Percentiles rank a stretch among this genome's conserved stretches.
Evolutionary conservation across 1,140 invertebrate species (phyloP).

Genomic region (Leptinotarsa texana): DNA sequence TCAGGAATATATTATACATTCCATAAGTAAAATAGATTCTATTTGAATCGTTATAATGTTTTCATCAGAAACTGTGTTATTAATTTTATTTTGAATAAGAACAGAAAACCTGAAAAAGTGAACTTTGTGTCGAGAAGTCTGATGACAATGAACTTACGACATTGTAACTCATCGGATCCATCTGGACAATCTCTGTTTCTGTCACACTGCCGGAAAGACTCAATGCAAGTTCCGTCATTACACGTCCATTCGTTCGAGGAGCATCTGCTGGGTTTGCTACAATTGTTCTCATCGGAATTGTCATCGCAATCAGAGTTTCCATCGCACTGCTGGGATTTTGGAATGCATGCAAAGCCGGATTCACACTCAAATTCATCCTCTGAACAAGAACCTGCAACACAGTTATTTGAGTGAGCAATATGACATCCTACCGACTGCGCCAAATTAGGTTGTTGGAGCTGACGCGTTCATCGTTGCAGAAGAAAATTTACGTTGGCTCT

Average conservation of each 20-base stretch:
- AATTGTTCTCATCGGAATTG: slow-evolving; percentile 66
- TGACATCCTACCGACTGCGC: too few relatives aligned
- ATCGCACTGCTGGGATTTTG: slow-evolving; percentile 66
- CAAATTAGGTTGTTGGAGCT: too few relatives aligned
- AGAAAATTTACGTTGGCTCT: too few relatives aligned
- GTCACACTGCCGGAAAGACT: slow-evolving; percentile 89
- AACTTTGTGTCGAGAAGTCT: too few relatives aligned
- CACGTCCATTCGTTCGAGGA: slow-evolving; percentile 73
- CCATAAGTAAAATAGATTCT: too few relatives aligned
- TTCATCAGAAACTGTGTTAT: too few relatives aligned
- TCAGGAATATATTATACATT: too few relatives aligned
- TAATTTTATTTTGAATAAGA: too few relatives aligned
- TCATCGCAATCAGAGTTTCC: slow-evolving; percentile 66
- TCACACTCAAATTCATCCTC: slow-evolving; percentile 64
- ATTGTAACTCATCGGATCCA: slow-evolving; percentile 86
- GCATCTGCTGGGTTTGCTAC: slow-evolving; percentile 35
- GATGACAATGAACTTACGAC: slow-evolving; percentile 67
- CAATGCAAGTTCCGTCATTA: slow-evolving; percentile 82
- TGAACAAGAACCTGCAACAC: slow-evolving; percentile 43
- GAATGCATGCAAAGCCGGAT: slow-evolving; percentile 69
- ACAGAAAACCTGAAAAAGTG: too few relatives aligned
- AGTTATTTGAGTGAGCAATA: too few relatives aligned
- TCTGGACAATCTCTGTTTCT: slow-evolving; percentile 82
- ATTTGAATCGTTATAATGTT: too few relatives aligned
- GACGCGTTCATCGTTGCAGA: too few relatives aligned